Evolutionary conservation across 2,797 vertebrate genomes (phyloP).

Genomic region (Lacerta viridis): DNA sequence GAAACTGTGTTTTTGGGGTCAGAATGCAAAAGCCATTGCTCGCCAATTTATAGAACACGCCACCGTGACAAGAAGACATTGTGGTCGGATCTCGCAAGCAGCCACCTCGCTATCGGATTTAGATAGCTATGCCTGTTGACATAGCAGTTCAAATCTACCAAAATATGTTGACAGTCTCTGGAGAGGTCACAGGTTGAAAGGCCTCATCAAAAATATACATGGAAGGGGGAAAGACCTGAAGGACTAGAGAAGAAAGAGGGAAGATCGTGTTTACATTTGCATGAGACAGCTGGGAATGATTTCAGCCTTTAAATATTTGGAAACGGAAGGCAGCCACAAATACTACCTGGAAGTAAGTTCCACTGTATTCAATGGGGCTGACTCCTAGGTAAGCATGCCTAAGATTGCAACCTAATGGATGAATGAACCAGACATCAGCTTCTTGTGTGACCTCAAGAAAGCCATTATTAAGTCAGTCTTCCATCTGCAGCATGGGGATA

Average conservation of each 20-base stretch:
- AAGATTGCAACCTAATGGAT: too few relatives aligned
- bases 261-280: too few relatives aligned
- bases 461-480: too few relatives aligned
- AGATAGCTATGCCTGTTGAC: constrained; percentile 3
- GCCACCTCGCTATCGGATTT: not conserved
- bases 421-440: too few relatives aligned
- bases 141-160: constrained; percentile 5
- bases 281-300: not conserved
- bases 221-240: not conserved
- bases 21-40: constrained; percentile 20
- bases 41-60: not conserved
- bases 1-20: not conserved
- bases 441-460: too few relatives aligned
- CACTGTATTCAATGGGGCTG: too few relatives aligned
- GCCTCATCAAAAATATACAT: constrained; percentile 9
- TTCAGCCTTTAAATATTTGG: not conserved
- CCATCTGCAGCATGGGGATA: too few relatives aligned
- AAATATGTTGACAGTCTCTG: constrained; percentile 6
- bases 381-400: too few relatives aligned
- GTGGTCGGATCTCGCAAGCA: not conserved
- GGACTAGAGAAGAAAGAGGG: not conserved
- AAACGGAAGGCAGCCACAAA: not conserved
- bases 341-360: too few relatives aligned
- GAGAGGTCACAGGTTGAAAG: not conserved
- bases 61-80: not conserved